phyloP scores from a whole-genome alignment of 2,113 vertebrate species.

The Hypocryptadius cinnamomeus region DNA sequence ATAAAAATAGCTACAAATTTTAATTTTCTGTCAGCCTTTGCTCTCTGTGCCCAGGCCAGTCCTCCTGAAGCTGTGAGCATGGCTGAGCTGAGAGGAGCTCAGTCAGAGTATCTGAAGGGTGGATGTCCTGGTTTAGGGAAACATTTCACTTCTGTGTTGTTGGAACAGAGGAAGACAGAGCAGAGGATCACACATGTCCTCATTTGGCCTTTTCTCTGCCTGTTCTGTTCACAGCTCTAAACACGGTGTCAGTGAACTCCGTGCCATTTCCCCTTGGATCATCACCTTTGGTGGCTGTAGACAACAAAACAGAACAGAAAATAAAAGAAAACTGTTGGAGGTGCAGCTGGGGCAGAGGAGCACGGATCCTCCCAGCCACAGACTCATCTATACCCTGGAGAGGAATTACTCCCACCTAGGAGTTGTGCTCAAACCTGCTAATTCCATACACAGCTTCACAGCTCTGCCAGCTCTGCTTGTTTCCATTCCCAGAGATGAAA shows the following conservation, averaged over 20 bases:
- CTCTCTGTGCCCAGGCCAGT: not conserved
- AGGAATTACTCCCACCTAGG: not conserved
- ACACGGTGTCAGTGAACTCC: fast-evolving
- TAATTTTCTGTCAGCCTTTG: not conserved
- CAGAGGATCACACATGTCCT: not conserved
- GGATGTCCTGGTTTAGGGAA: not conserved
- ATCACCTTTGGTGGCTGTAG: not conserved
- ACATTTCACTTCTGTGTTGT: not conserved
- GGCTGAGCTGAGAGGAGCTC: not conserved
- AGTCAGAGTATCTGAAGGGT: not conserved
- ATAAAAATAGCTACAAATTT: not conserved
- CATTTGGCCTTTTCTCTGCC: not conserved
- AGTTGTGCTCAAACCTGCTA: not conserved
- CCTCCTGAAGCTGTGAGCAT: not conserved
- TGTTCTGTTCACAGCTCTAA: not conserved
- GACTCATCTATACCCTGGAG: not conserved
- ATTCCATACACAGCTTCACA: not conserved
- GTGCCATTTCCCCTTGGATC: not conserved
- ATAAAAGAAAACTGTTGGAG: not conserved
- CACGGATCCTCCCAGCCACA: fast-evolving
- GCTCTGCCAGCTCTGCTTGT: not conserved
- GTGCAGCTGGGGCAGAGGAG: not conserved
- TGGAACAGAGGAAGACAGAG: not conserved
- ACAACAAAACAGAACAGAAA: not conserved
- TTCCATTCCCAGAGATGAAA: not conserved